Base-by-base conservation (phyloP, 2,113 vertebrate species). In the Lepus timidus region DNA sequence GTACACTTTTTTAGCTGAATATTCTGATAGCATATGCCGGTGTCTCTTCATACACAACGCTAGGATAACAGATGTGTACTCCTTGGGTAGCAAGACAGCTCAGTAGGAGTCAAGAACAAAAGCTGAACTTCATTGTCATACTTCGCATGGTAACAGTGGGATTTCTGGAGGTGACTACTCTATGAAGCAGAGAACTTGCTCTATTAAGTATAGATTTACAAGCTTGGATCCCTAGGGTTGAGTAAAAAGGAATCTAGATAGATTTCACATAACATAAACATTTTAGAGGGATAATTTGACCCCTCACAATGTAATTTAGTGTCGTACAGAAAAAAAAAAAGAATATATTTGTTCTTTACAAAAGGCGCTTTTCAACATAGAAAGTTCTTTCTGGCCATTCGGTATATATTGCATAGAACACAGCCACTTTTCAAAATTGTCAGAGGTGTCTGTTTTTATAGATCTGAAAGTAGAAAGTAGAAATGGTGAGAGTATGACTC, bases 351-450 rank as follows among this genome's bases (percentile, higher is more conserved):
- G 0, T 61, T 86, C 7, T 93, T 84, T 93, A 22, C 17, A 55
- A 65, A 94, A 94, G 87, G 27, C 33, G 82, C 62, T 96, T 96
- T 93, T 83, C 74, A 71, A 39, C 58, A 61, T 89, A 44, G 88
- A 80, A 93, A 44, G 6, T 70, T 51, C 64, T 93, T 91, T 73
- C 29, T 95, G 16, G 36, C 68, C 20, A 31, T 17, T 95, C 1
- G 49, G 51, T 33, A 73, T 44, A 0, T 61, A n/a, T 92, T 85
- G 97, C 81, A 92, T 64, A 97, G 90, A 78, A 79, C 31, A 95
- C 83, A 91, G 83, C 51, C 92, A 44, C 31, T 93, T 95, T 97
- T 58, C 14, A 71, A 95, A 93, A 94, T 61, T 93, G 36, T 74
- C 90, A 74, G 85, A 87, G n/a, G 27, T 93, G 13, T 85, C 85